These are phyloP conservation scores for Luehdorfia chinensis DNA, from an alignment of 1,140 invertebrate genomes.

Conservation along the genomic window DNA sequence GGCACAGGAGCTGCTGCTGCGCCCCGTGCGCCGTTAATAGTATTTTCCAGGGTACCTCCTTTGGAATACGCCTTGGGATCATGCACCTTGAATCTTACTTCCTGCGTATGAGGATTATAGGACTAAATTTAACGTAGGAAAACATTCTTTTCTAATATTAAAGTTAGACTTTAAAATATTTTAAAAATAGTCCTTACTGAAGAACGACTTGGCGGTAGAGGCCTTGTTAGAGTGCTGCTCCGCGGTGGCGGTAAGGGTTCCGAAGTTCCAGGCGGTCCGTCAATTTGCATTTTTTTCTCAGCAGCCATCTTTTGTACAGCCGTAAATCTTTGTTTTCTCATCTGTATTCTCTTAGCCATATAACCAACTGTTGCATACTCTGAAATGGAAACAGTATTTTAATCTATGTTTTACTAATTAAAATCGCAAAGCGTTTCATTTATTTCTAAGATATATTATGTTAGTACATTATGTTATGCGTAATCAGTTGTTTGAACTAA, in stretches of 20 bases:
- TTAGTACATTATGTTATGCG: constrained; percentile 9
- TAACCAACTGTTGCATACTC: constrained; percentile 97
- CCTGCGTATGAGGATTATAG: constrained; percentile 78
- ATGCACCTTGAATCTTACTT: constrained; percentile 95
- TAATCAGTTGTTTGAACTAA: too few relatives aligned
- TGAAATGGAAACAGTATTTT: constrained; percentile 64
- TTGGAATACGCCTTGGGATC: constrained; percentile 94
- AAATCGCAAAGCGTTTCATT: constrained; percentile 20
- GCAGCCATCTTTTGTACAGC: constrained; percentile 93
- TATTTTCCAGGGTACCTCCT: constrained; percentile 91
- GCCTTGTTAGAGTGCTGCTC: constrained; percentile 54
- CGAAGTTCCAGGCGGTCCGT: constrained; percentile 83
- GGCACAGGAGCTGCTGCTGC: constrained; percentile 47
- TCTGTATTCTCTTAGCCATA: constrained; percentile 96
- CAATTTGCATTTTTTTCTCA: constrained; percentile 89
- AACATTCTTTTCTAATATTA: constrained; percentile 1
- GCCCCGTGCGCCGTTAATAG: constrained; percentile 86
- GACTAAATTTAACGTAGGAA: constrained; percentile 34
- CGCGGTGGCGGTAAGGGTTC: constrained; percentile 86
- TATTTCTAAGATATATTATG: neutral
- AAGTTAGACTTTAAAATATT: neutral
- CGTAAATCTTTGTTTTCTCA: constrained; percentile 93
- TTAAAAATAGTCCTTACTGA: constrained; percentile 33
- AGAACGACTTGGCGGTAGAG: constrained; percentile 57
- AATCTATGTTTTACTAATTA: neutral